Conservation (phyloP, 1,140 invertebrate genomes). For the Galleria mellonella region DNA sequence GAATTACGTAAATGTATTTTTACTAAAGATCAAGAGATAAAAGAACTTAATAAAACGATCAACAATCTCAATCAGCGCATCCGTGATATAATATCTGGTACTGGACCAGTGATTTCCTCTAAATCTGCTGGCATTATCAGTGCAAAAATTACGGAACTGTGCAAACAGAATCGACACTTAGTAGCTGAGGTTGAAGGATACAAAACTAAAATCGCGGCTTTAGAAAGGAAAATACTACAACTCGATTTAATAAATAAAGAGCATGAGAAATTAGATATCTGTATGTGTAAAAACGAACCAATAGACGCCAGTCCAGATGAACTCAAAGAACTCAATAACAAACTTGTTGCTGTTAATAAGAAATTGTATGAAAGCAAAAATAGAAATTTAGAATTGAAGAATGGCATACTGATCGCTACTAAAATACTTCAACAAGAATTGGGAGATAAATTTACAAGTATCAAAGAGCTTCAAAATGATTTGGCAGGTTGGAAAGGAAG, state of each 20-base stretch:
- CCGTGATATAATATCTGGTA: slow-evolving; percentile 73
- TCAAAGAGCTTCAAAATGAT: slow-evolving; percentile 65
- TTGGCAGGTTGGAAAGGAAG: slow-evolving; percentile 80
- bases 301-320: slow-evolving; percentile 50
- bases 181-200: slow-evolving; percentile 71
- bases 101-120: slow-evolving; percentile 65
- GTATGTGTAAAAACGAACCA: slow-evolving; percentile 46
- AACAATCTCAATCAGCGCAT: slow-evolving; percentile 72
- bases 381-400: slow-evolving; percentile 77
- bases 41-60: slow-evolving; percentile 66
- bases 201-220: slow-evolving; percentile 67
- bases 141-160: slow-evolving; percentile 74
- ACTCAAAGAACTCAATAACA: slow-evolving; percentile 77
- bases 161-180: slow-evolving; percentile 75
- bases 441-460: slow-evolving; percentile 76
- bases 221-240: slow-evolving; percentile 65
- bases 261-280: slow-evolving; percentile 46
- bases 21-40: slow-evolving; percentile 72
- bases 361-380: slow-evolving; percentile 82
- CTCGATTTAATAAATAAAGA: slow-evolving; percentile 46
- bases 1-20: slow-evolving; percentile 57
- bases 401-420: slow-evolving; percentile 78
- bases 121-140: slow-evolving; percentile 71
- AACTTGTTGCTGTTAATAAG: slow-evolving; percentile 74
- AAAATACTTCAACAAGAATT: slow-evolving; percentile 80